Conservation (phyloP, 2,888 invertebrate genomes). For the Iphiclides podalirius region DNA sequence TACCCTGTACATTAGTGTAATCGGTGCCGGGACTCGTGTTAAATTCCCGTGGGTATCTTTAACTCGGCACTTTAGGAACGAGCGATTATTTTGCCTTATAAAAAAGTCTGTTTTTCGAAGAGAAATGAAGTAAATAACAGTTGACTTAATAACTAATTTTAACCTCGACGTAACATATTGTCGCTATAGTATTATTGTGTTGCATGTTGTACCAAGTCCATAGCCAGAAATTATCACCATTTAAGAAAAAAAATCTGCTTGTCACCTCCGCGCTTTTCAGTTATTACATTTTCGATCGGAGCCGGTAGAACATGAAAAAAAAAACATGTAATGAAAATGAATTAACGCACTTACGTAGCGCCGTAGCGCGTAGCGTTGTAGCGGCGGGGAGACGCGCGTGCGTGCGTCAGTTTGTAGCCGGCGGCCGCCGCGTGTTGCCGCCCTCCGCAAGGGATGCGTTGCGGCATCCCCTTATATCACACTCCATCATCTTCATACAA, state of each 20-base stretch:
- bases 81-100: background rate
- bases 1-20: slow-evolving; percentile 66
- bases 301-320: no score
- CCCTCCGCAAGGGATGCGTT: slow-evolving; percentile 62
- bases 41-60: slow-evolving; percentile 33
- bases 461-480: slow-evolving; percentile 40
- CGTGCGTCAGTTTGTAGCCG: slow-evolving; percentile 69
- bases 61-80: background rate
- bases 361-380: slow-evolving; percentile 51
- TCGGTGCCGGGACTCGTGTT: slow-evolving; percentile 57
- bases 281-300: no score
- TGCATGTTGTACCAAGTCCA: no score
- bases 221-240: no score
- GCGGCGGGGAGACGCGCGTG: slow-evolving; percentile 43
- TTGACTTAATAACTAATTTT: no score
- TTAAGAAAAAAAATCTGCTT: no score
- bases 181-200: no score
- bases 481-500: slow-evolving; percentile 46
- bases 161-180: no score
- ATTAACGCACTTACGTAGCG: slow-evolving; percentile 42
- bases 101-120: no score
- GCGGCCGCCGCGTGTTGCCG: slow-evolving; percentile 65
- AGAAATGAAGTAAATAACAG: no score
- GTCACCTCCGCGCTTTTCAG: no score
- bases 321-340: no score